Base-by-base conservation (phyloP, 2,888 invertebrate species). In the Nomada fucata region DNA sequence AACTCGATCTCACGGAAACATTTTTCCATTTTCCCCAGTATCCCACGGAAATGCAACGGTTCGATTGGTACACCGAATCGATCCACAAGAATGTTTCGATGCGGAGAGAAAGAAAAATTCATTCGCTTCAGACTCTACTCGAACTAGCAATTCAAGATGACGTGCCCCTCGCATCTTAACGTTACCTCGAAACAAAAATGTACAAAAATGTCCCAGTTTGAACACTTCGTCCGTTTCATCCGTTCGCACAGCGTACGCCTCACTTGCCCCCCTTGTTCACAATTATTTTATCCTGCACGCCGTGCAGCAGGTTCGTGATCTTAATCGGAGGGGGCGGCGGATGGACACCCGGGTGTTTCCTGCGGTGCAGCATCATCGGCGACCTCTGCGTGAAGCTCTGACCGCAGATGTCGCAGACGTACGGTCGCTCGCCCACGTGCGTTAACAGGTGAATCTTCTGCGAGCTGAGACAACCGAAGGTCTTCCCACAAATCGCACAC, bases 321-420 rank as follows among this genome's bases (percentile, higher is more conserved):
- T 91, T 93, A 20, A 93, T 91, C 0, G 93, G 93, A 3, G 93
- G 92, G 0, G 93, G 92, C 7, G 92, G 89, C 4, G 92, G 91
- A 78, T 91, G 91, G 0, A 86, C 70, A 0, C 92, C 93, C 1
- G 93, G 93, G 77, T 93, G 93, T 71, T 91, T 93, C 23, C 87
- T 90, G 9, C 92, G 88, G 55, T 93, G 92, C 9, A 91, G 82
- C 91, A 93, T 91, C 92, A 93, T 93, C 10, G 92, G 92, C 11
- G 93, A 90, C 13, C 92, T 86, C 76, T 93, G 93, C 0, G 93
- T 92, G 76, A 92, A 93, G 59, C 91, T 92, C 65, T 92, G 91
- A 0, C 92, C 92, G 71, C 93, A 93, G 2, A 93, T 89, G 60
- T 93, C 92, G 44, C 93, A 93, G 0, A 92, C 88, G 64, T 93